phyloP scores from a whole-genome alignment of 2,888 invertebrate genomes.

The Nemoura dubitans region DNA sequence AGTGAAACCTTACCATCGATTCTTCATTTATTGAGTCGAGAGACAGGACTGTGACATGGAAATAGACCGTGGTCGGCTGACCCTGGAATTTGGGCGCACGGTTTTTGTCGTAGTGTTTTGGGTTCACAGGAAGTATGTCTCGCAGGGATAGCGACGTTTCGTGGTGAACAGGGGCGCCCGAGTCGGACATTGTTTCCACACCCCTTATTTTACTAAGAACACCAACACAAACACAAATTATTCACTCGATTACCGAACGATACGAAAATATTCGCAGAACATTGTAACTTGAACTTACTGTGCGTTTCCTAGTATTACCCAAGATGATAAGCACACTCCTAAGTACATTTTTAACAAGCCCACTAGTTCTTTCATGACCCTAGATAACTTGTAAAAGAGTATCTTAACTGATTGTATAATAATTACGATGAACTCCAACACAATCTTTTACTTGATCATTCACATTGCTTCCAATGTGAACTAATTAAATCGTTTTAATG shows the following conservation, averaged over 20 bases:
- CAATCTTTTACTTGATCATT: slow-evolving; percentile 2
- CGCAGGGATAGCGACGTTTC: slow-evolving; percentile 79
- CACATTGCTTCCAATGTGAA: not conserved
- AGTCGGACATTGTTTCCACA: not conserved
- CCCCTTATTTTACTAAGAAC: not conserved
- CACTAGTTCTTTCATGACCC: slow-evolving; percentile 12
- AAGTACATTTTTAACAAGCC: not conserved
- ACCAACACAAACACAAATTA: slow-evolving; percentile 10
- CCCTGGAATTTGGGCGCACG: slow-evolving; percentile 85
- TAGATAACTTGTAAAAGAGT: slow-evolving; percentile 9
- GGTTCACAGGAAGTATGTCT: slow-evolving; percentile 84
- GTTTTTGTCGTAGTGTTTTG: slow-evolving; percentile 90
- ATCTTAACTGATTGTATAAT: slow-evolving; percentile 1
- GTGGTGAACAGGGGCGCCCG: not conserved
- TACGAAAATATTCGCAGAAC: not conserved
- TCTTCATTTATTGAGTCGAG: slow-evolving; percentile 96
- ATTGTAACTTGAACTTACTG: not conserved
- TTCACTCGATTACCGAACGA: not conserved
- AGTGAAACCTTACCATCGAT: slow-evolving; percentile 76
- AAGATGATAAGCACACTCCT: slow-evolving; percentile 2
- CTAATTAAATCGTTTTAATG: not conserved
- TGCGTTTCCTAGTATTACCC: not conserved
- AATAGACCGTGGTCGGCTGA: slow-evolving; percentile 88
- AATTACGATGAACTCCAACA: not conserved
- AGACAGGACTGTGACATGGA: slow-evolving; percentile 89